Evolutionary conservation across 2,797 vertebrate species (phyloP).

Genomic region (Onychomys arenicola): DNA sequence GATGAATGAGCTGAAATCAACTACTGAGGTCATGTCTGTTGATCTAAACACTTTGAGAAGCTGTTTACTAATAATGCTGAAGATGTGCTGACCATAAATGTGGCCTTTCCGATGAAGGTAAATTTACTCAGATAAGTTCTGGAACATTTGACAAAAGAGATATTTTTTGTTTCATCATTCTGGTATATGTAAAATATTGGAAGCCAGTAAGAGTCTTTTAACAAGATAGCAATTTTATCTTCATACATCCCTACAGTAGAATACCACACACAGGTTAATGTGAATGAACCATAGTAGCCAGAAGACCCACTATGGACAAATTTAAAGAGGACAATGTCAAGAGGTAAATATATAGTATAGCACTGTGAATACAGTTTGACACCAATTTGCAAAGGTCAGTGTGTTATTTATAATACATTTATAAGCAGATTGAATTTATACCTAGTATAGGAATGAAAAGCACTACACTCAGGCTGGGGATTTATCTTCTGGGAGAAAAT

Average conservation of each 20-base stretch:
- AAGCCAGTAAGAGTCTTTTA: not conserved
- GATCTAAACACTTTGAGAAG: not conserved
- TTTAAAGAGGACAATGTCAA: conserved; percentile 27
- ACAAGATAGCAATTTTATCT: conserved; percentile 29
- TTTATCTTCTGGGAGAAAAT: not conserved
- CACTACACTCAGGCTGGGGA: not conserved
- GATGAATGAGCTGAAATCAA: not conserved
- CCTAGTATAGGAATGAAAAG: not conserved
- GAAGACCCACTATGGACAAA: not conserved
- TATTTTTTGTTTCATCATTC: conserved; percentile 15
- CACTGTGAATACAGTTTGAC: conserved; percentile 1
- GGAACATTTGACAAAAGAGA: not conserved
- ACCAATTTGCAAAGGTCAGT: not conserved
- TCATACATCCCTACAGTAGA: not conserved
- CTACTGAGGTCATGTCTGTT: not conserved
- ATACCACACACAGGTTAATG: not conserved
- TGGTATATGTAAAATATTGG: conserved; percentile 21
- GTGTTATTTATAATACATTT: not conserved
- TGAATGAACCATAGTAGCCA: not conserved
- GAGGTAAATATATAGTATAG: not conserved
- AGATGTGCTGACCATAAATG: not conserved
- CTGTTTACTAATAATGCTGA: conserved; percentile 18
- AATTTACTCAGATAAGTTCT: conserved; percentile 32
- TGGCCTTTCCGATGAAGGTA: not conserved
- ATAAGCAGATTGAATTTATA: not conserved